Evolutionary conservation across 1,140 invertebrate genomes (phyloP).

Genomic region (Drosophila mayri): DNA sequence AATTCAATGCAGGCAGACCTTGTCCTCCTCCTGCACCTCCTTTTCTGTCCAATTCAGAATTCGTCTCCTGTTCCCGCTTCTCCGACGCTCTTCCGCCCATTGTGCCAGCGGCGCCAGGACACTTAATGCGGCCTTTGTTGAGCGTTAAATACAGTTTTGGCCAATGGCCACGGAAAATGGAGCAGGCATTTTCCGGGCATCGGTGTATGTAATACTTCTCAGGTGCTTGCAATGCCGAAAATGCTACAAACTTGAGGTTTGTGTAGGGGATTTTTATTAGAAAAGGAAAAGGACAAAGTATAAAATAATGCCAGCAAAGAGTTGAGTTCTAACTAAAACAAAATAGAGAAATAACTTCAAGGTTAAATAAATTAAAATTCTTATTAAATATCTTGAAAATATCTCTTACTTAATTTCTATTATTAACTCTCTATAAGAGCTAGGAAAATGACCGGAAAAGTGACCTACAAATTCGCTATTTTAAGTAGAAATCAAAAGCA

Average conservation of each 20-base stretch:
- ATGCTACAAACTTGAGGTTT: neutral
- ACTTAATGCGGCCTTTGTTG: slow-evolving; percentile 53
- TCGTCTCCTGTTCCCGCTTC: slow-evolving; percentile 10
- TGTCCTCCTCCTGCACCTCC: neutral
- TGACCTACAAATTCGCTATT: slow-evolving; percentile 9
- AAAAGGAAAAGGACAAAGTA: no score
- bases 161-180: slow-evolving; percentile 28
- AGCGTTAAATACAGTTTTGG: slow-evolving; percentile 47
- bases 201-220: neutral
- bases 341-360: no score
- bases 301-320: neutral
- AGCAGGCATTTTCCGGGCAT: slow-evolving; percentile 1
- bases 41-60: neutral
- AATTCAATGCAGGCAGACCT: slow-evolving; percentile 68
- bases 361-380: no score
- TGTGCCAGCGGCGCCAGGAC: slow-evolving; percentile 27
- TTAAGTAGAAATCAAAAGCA: slow-evolving; percentile 64
- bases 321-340: neutral
- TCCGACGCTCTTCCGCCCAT: slow-evolving; percentile 12
- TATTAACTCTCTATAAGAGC: neutral
- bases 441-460: neutral
- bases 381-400: no score
- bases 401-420: slow-evolving; percentile 1
- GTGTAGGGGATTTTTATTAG: neutral
- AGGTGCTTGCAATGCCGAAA: neutral